phyloP scores from a whole-genome alignment of 1,140 invertebrate genomes.

The Neuroterus valhalla region DNA sequence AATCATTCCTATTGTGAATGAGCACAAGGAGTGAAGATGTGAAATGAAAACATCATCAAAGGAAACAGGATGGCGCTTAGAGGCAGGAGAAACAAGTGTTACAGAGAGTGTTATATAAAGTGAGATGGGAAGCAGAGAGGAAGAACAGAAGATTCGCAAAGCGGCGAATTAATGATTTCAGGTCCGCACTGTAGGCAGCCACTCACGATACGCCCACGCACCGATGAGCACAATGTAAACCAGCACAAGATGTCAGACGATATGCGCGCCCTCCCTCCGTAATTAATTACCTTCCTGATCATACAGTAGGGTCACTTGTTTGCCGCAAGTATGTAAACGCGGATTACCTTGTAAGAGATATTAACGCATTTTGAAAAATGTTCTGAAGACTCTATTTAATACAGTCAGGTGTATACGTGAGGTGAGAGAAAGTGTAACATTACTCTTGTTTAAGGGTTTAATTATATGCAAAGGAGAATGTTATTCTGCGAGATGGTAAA shows the following conservation, averaged over 20 bases:
- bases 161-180: conserved; percentile 63
- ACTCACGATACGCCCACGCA: conserved; percentile 66
- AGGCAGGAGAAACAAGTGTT: not conserved
- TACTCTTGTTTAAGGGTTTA: too few relatives aligned
- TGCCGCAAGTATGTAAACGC: not conserved
- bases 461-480: too few relatives aligned
- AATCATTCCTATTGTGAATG: conserved; percentile 4
- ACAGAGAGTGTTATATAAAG: conserved; percentile 4
- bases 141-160: conserved; percentile 47
- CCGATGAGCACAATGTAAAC: conserved; percentile 64
- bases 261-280: conserved; percentile 58
- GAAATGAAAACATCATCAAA: conserved; percentile 17
- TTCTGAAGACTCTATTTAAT: not conserved
- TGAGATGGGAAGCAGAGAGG: conserved; percentile 36
- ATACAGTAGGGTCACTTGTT: not conserved
- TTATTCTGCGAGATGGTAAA: too few relatives aligned
- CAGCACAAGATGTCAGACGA: conserved; percentile 67
- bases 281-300: conserved; percentile 67
- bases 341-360: not conserved
- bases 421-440: too few relatives aligned
- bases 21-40: not conserved
- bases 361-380: not conserved
- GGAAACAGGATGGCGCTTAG: conserved; percentile 21
- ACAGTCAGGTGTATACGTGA: too few relatives aligned
- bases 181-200: conserved; percentile 56